A percentile compares a stretch with the other conserved stretches of the same genome.
Conservation (phyloP, 2,113 vertebrate species). For the Coptodon bakossiorum region DNA sequence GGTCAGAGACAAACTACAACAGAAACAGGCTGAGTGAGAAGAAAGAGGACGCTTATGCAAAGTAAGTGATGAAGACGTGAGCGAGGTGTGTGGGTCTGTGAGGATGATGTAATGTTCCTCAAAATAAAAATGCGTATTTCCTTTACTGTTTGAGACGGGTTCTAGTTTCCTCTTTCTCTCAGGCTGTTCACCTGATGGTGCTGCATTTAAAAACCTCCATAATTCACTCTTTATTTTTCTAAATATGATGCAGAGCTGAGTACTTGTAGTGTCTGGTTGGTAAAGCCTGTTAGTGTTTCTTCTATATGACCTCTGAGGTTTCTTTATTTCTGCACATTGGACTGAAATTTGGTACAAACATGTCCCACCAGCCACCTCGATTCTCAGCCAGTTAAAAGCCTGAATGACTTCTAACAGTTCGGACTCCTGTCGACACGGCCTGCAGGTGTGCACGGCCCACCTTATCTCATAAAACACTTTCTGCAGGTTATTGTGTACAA, state of each 20-base stretch:
- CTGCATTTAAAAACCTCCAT: not conserved
- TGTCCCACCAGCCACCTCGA: not conserved
- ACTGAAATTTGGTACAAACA: rapidly evolving
- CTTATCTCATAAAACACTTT: not conserved
- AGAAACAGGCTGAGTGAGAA: not conserved
- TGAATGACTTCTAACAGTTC: not conserved
- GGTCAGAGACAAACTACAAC: not conserved
- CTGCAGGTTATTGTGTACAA: rapidly evolving
- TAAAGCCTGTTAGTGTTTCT: rapidly evolving
- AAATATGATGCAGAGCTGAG: not conserved
- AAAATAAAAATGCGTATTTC: not conserved
- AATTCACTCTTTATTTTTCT: not conserved
- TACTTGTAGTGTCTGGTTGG: not conserved
- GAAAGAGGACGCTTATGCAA: not conserved
- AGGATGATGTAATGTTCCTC: not conserved
- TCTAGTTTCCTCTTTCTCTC: not conserved
- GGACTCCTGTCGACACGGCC: not conserved
- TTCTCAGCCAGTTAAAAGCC: not conserved
- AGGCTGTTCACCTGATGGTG: rapidly evolving
- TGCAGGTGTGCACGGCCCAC: not conserved
- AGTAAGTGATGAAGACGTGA: not conserved
- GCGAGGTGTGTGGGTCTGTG: not conserved
- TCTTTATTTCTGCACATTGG: not conserved
- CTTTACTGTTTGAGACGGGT: not conserved
- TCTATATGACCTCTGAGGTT: not conserved